Conservation (phyloP, 1,140 invertebrate species). For the Lysiphlebus fabarum region DNA sequence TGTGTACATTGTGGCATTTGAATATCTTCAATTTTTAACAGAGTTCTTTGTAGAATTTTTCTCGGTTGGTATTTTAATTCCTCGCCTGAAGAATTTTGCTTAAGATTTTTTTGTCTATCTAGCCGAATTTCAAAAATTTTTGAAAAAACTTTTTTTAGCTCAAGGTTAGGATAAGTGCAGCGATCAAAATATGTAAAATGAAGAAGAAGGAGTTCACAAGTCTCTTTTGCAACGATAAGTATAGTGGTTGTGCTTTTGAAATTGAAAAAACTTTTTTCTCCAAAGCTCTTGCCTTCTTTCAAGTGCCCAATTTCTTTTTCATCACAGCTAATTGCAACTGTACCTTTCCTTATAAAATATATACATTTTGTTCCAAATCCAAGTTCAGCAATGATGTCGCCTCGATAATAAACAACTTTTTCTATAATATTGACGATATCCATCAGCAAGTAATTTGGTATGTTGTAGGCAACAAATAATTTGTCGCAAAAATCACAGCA, state of each 20-base stretch:
- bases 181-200: conserved; percentile 38
- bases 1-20: too few species aligned
- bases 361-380: conserved; percentile 55
- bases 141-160: too few species aligned
- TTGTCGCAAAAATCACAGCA: conserved; percentile 35
- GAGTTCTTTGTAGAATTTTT: too few species aligned
- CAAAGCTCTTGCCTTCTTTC: conserved; percentile 54
- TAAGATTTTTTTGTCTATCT: too few species aligned
- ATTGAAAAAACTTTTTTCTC: conserved; percentile 45
- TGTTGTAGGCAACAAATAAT: conserved; percentile 31
- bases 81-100: too few species aligned
- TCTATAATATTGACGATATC: conserved; percentile 39
- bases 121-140: too few species aligned
- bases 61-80: too few species aligned
- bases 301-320: conserved; percentile 58
- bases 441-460: conserved; percentile 31
- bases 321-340: conserved; percentile 54
- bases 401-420: conserved; percentile 35
- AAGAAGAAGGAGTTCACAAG: conserved; percentile 40
- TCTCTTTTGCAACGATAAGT: conserved; percentile 38
- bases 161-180: neutral
- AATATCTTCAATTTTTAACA: too few species aligned
- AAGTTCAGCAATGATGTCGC: conserved; percentile 51
- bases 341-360: conserved; percentile 59
- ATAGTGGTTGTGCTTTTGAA: conserved; percentile 34